phyloP scores from a whole-genome alignment of 1,140 invertebrate genomes.

The Campoletis sonorensis region DNA sequence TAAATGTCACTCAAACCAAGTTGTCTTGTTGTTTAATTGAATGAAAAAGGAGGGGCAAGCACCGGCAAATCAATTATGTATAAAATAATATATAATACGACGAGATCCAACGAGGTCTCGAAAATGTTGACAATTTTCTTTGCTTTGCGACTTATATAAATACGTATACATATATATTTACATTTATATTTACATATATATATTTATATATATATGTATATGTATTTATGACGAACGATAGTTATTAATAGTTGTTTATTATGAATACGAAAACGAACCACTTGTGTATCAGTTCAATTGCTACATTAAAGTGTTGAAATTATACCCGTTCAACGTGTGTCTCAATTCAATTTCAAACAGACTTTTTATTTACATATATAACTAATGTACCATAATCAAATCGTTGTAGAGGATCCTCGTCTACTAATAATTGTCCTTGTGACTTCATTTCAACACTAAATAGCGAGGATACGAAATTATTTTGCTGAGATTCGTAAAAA shows the following conservation, averaged over 20 bases:
- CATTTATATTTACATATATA: too few relatives aligned
- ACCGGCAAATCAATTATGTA: conserved; percentile 38
- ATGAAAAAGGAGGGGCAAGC: conserved; percentile 19
- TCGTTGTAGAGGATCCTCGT: too few relatives aligned
- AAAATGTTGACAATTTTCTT: conserved; percentile 31
- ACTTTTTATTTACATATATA: too few relatives aligned
- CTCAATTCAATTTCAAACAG: background rate
- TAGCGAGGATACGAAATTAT: too few relatives aligned
- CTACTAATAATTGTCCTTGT: too few relatives aligned
- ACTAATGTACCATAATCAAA: too few relatives aligned
- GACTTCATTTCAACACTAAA: too few relatives aligned
- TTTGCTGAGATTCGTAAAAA: too few relatives aligned
- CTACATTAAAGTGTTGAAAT: conserved; percentile 75
- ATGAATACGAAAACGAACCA: conserved; percentile 68
- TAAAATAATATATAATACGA: too few relatives aligned
- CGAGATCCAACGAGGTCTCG: too few relatives aligned
- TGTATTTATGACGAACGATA: conserved; percentile 69
- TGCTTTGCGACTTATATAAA: conserved; percentile 67
- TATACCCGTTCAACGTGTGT: conserved; percentile 68
- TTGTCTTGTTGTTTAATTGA: too few relatives aligned
- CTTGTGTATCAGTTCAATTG: conserved; percentile 72
- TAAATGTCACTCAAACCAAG: too few relatives aligned
- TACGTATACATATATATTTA: conserved; percentile 41
- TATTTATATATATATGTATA: conserved; percentile 43
- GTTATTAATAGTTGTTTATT: conserved; percentile 72